Evolutionary conservation across 2,888 invertebrate genomes (phyloP).

Genomic region (Nemotelus pantherinus): DNA sequence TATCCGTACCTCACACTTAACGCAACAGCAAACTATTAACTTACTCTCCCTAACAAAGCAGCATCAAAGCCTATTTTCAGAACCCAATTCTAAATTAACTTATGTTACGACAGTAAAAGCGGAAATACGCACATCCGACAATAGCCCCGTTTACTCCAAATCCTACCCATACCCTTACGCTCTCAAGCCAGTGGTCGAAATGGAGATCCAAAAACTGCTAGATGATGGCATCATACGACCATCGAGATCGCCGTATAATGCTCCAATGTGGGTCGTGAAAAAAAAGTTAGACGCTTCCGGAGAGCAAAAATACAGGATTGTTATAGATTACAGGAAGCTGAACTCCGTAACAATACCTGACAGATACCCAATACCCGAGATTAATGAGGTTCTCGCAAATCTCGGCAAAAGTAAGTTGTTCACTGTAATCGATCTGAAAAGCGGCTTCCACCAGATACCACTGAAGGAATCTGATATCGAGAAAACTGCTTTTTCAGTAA

Average conservation of each 20-base stretch:
- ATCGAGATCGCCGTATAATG: conserved; percentile 17
- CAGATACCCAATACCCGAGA: conserved; percentile 24
- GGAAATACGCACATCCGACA: background rate
- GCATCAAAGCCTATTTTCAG: background rate
- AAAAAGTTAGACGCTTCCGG: conserved; percentile 4
- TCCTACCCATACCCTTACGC: conserved; percentile 14
- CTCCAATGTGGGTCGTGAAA: conserved; percentile 1
- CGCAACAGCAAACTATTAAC: background rate
- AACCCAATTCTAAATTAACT: background rate
- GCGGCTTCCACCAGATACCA: conserved; percentile 27
- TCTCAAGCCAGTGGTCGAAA: background rate
- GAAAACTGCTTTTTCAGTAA: conserved; percentile 34
- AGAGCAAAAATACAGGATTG: conserved; percentile 9
- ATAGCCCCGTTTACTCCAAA: background rate
- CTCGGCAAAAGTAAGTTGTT: conserved; percentile 10
- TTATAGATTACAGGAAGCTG: conserved; percentile 32
- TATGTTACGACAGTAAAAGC: background rate
- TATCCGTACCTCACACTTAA: conserved; percentile 4
- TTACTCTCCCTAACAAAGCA: too few relatives aligned
- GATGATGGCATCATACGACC: conserved; percentile 14
- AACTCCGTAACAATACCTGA: conserved; percentile 17
- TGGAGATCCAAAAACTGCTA: conserved; percentile 17
- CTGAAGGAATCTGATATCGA: conserved; percentile 22
- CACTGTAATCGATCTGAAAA: conserved; percentile 18
- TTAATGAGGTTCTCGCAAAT: conserved; percentile 39